Evolutionary conservation across 2,888 invertebrate species (phyloP), one percentile per base, ranked within the genome.

Genomic region (Scaptomyza caliginosa): DNA sequence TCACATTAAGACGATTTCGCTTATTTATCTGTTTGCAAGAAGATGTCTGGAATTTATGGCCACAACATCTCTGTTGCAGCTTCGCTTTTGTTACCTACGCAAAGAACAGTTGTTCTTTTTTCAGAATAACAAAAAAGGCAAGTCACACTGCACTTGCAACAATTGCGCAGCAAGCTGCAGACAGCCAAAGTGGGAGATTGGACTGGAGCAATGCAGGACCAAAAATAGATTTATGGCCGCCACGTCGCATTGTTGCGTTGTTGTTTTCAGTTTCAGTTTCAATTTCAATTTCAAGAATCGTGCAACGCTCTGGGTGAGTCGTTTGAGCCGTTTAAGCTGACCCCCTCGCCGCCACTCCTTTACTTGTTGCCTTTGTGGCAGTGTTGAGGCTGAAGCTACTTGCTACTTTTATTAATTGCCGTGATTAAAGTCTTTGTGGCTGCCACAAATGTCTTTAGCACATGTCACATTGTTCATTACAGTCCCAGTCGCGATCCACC

Each of bases 141-240:
- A 3, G 11, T 65, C 78, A 68, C 79, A 57, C 48, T 55, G 63
- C 81, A 68, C 77, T 73, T 67, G 55, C 65, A 50, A 39, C 85
- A 82, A 86, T 84, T 86, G 86, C 82, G 85, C 86, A 80, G 84
- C 82, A 84, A 75, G 77, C 72, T 67, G 48, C 72, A 69, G 48
- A 45, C 59, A n/a, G 40, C 42, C 42, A 42, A 49, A 54, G 52
- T 57, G 69, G 36, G 50, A 66, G 79, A 73, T 67, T 51, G 64
- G 59, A n/a, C 73, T 81, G 75, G 64, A 77, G 64, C 11, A 26
- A 43, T 56, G 21, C 76, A 84, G 87, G 70, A 86, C 71, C 67
- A 86, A 86, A 83, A 83, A 83, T 83, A 83, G 83, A 83, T 83
- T 86, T 83, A 83, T 85, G 70, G 71, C 85, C 79, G 74, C 71